Evolutionary conservation across 2,113 vertebrate species (phyloP).

Genomic region (Pontoporia blainvillei): DNA sequence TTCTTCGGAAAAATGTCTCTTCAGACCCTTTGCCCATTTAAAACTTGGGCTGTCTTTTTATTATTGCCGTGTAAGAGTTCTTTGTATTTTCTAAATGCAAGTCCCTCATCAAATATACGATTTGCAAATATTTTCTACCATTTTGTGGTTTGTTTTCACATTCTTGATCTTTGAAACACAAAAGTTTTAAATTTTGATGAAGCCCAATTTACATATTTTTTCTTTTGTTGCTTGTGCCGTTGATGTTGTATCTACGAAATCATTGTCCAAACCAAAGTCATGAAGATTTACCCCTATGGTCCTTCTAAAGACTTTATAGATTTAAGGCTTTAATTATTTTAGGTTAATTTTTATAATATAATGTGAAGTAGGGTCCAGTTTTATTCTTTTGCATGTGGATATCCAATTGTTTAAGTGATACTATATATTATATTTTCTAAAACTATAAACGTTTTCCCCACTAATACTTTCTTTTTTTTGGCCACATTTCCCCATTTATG

Average conservation of each 20-base stretch:
- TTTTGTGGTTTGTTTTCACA: not conserved
- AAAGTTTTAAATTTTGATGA: not conserved
- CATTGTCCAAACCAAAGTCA: not conserved
- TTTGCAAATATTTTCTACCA: not conserved
- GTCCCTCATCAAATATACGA: not conserved
- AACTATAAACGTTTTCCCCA: not conserved
- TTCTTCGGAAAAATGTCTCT: not conserved
- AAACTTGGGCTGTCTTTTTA: not conserved
- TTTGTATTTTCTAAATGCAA: not conserved
- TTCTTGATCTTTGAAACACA: not conserved
- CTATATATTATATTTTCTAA: not conserved
- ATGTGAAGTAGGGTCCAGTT: not conserved
- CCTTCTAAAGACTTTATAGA: not conserved
- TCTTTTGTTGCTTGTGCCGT: not conserved
- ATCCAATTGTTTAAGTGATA: not conserved
- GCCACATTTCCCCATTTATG: not conserved
- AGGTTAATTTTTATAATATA: not conserved
- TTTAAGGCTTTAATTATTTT: slow-evolving; percentile 7
- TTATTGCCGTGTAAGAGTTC: not conserved
- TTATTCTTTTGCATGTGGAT: not conserved
- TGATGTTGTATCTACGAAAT: not conserved
- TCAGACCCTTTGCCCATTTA: not conserved
- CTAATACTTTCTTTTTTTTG: not conserved
- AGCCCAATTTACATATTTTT: not conserved
- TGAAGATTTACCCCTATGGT: not conserved